Percentiles rank a stretch among this genome's conserved stretches.
phyloP scores from a whole-genome alignment of 1,140 invertebrate genomes.

The Pseudobourletiella spinata region DNA sequence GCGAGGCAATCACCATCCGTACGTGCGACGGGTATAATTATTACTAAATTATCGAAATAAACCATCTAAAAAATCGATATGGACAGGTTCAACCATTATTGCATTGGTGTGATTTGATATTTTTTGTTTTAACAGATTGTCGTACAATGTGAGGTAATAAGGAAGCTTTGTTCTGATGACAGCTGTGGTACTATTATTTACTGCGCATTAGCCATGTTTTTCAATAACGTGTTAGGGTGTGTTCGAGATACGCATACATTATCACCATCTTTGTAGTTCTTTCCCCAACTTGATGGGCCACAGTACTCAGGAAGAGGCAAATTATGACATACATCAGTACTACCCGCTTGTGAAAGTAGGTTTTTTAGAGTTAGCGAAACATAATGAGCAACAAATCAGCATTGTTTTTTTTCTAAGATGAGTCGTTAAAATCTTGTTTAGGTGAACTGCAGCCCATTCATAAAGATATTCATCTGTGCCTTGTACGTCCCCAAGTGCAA shows the following conservation, averaged over 20 bases:
- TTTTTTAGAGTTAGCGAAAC: no score
- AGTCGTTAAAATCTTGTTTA: constrained; percentile 1
- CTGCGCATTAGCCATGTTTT: no score
- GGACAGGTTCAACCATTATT: no score
- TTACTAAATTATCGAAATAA: no score
- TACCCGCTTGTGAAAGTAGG: constrained; percentile 85
- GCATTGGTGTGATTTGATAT: no score
- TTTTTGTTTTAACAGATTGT: constrained; percentile 3
- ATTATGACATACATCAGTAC: constrained; percentile 86
- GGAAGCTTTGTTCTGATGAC: no score
- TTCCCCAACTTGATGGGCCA: constrained; percentile 35
- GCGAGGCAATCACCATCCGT: constrained; percentile 31
- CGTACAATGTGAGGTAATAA: constrained; percentile 5
- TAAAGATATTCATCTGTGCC: constrained; percentile 87
- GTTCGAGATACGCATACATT: no score
- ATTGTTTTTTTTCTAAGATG: not conserved
- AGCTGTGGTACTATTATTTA: no score
- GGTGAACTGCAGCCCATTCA: constrained; percentile 68
- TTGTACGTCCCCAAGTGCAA: constrained; percentile 84
- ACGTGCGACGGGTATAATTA: constrained; percentile 24
- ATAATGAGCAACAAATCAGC: no score
- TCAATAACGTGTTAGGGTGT: no score
- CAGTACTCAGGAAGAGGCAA: constrained; percentile 48
- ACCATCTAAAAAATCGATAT: no score
- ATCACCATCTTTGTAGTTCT: constrained; percentile 31